Base-by-base conservation (phyloP, 2,888 invertebrate species). In the Argyresthia albistria region DNA sequence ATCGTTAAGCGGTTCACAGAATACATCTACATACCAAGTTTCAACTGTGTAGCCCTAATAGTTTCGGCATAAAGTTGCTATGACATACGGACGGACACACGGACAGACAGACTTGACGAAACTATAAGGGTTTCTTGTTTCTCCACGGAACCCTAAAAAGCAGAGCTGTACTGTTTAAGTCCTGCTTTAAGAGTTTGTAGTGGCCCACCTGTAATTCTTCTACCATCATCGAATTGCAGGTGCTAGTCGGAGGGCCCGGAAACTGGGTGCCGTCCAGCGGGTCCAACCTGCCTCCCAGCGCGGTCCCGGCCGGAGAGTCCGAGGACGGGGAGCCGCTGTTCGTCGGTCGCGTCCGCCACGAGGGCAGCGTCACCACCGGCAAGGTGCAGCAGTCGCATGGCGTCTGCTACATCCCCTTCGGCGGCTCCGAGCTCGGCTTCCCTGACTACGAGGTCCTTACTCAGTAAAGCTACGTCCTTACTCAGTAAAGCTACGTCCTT, bases 381-480 rank as follows among this genome's bases (percentile, higher is more conserved):
- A 96, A 96, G 81, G 92, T 96, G 1, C 96, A 96, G 64, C 92
- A 93, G 42, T 94, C 94, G 8, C 95, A 95, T 67, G 93, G 90
- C 35, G 92, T 92, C 52, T 92, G 93, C 72, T 96, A 96, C 89
- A 94, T 96, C 77, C 91, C 96, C 11, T 96, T 91, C 69, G 95
- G 86, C 0, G 95, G 96, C 46, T 89, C 92, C 64, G 96, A 96
- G 71, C 74, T 95, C 54, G 91, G 92, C 50, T 94, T 92, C 88
- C 89, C 90, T n/a, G 93, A 95, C 51, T 96, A 93, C 69, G 96
- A 96, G 87, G 83, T 96, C 62, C 91, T 95, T 55, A 82, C 15
- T 45, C 25, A 25, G 25, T 25, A 25, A 25, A 25, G 25, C 42
- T 12, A n/a, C n/a, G n/a, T n/a, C n/a, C n/a, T n/a, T n/a, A n/a